Evolutionary conservation across 1,140 invertebrate genomes (phyloP), one percentile per base, ranked within the genome.

Genomic region (Contarinia nasturtii): DNA sequence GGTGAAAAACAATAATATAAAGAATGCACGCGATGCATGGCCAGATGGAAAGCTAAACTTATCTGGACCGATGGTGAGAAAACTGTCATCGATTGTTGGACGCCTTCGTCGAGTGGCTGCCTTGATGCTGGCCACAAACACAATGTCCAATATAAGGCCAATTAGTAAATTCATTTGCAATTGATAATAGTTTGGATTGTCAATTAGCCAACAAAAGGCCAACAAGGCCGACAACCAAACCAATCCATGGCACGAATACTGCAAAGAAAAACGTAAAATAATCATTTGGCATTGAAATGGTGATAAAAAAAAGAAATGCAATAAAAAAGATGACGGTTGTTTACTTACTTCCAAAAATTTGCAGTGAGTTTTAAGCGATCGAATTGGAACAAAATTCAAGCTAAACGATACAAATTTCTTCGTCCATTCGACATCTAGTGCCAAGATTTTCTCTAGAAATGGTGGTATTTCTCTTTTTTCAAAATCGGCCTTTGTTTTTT

Each of bases 41-140:
- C 94, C 94, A 1, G 92, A 96, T 21, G 93, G 94, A 64, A 97
- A 97, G 33, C 90, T 91, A 60, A 19, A 17, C 55, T 91, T 83
- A 64, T 97, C 93, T 1, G 89, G 64, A 57, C 72, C 61, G 19
- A 77, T 63, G 15, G 63, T 66, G 17, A 74, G 55, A 10, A 69
- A 57, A 60, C 77, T 75, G 51, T 86, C 79, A 57, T 85, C 82
- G 17, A 71, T 65, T 1, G 68, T 51, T 14, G 91, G 92, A 40
- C 93, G 66, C 57, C 77, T 67, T 55, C 93, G 67, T 51, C 86
- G 68, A 14, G 82, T 73, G 40, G 77, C 60, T 5, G 90, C 79
- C 69, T 98, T 97, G 2, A 85, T 50, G 1, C 90, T 48, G 1
- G 80, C 85, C 45, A 95, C 72, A 1, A 84, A 52, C n/a, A 90